These are phyloP conservation scores for Neolamprologus tretocephalus DNA, from an alignment of 2,113 vertebrate genomes.

Conservation along the genomic window DNA sequence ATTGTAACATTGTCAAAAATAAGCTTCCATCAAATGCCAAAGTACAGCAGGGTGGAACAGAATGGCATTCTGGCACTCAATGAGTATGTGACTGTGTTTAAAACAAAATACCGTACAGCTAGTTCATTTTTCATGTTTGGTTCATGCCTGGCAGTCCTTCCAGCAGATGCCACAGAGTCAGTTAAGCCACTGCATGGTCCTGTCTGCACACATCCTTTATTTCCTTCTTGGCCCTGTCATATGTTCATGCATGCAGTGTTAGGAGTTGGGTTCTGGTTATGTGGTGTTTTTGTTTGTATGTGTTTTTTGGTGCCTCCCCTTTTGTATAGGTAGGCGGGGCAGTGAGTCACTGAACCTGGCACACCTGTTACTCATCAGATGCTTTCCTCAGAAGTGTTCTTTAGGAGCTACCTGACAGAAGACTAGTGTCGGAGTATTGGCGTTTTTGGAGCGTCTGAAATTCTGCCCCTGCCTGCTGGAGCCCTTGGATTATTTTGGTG, in stretches of 20 bases:
- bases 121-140: background rate
- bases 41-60: background rate
- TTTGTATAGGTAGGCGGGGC: no score
- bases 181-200: background rate
- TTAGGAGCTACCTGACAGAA: no score
- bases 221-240: background rate
- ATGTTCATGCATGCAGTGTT: background rate
- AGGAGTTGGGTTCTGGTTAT: no score
- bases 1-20: background rate
- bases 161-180: background rate
- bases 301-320: no score
- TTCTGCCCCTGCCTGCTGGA: no score
- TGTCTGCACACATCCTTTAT: background rate
- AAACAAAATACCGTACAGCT: accelerated
- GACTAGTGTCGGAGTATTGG: no score
- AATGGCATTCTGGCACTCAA: background rate
- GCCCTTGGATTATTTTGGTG: no score
- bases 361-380: no score
- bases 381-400: no score
- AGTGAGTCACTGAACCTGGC: no score
- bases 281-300: no score
- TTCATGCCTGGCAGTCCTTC: background rate
- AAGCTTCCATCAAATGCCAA: background rate
- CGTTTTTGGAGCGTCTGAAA: no score
- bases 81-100: accelerated